Evolutionary conservation across 2,797 vertebrate genomes (phyloP).

Genomic region (Rhyacichthys aspro): DNA sequence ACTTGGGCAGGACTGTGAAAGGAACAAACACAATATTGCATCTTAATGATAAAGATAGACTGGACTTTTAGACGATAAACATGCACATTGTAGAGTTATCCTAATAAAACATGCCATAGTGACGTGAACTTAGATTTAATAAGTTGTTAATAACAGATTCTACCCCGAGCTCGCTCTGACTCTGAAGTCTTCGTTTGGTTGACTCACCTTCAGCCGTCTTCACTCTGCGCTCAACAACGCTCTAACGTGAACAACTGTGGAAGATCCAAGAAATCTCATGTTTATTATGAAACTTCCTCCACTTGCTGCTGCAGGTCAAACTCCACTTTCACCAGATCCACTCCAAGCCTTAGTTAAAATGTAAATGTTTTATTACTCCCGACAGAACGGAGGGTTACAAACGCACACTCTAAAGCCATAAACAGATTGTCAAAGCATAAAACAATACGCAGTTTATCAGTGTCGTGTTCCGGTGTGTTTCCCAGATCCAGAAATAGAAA

Average conservation of each 20-base stretch:
- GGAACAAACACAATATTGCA: not conserved
- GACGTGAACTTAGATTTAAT: no score
- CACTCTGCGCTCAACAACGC: slow-evolving; percentile 10
- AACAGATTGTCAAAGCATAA: slow-evolving; percentile 3
- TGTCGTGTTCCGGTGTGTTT: no score
- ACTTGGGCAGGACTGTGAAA: not conserved
- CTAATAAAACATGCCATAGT: no score
- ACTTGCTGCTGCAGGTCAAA: slow-evolving; percentile 69
- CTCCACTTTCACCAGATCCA: slow-evolving; percentile 59
- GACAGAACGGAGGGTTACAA: slow-evolving; percentile 30
- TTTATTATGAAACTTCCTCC: slow-evolving; percentile 3
- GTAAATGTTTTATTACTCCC: slow-evolving; percentile 72
- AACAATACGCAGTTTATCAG: no score
- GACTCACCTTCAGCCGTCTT: slow-evolving; percentile 57
- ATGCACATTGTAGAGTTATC: no score
- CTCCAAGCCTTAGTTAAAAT: slow-evolving; percentile 63
- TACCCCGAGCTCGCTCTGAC: no score
- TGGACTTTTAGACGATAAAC: no score
- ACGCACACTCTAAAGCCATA: slow-evolving; percentile 16
- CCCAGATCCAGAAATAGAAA: no score
- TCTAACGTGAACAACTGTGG: slow-evolving; percentile 8
- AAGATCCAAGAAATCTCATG: slow-evolving; percentile 2
- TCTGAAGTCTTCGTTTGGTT: not conserved
- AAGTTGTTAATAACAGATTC: no score
- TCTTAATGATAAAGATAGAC: no score